phyloP scores from a whole-genome alignment of 2,113 vertebrate species.

The Osmerus eperlanus region DNA sequence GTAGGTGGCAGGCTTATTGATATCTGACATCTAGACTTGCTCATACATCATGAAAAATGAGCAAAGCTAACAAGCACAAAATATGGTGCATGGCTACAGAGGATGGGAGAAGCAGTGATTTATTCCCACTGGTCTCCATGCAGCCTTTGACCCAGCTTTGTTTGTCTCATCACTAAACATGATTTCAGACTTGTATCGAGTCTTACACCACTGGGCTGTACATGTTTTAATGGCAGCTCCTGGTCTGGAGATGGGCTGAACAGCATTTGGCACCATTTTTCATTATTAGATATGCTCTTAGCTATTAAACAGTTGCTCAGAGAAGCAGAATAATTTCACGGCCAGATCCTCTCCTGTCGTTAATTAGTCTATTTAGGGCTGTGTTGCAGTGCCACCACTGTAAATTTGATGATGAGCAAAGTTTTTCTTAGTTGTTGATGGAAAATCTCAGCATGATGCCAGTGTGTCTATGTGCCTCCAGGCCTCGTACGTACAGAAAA shows the following conservation, averaged over 20 bases:
- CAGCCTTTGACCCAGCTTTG: neutral
- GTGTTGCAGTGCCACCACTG: neutral
- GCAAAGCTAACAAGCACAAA: neutral
- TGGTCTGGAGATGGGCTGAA: neutral
- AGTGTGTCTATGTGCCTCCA: constrained; percentile 38
- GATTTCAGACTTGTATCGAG: neutral
- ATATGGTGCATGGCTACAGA: neutral
- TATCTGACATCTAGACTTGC: neutral
- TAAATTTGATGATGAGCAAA: neutral
- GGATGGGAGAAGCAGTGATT: neutral
- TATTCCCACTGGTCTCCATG: neutral
- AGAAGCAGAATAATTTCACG: constrained; percentile 1
- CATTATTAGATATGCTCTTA: neutral
- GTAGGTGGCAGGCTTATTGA: neutral
- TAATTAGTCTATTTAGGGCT: constrained; percentile 11
- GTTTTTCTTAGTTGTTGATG: constrained; percentile 45
- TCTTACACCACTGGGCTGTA: neutral
- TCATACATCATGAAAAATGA: neutral
- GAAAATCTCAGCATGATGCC: constrained; percentile 53
- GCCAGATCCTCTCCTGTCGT: neutral
- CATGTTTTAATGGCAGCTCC: constrained; percentile 1
- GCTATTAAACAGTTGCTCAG: neutral
- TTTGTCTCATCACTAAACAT: constrained; percentile 3
- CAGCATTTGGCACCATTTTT: neutral
- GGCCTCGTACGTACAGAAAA: neutral